Conservation (phyloP, 2,113 vertebrate genomes). For the Tylochromis polylepis region DNA sequence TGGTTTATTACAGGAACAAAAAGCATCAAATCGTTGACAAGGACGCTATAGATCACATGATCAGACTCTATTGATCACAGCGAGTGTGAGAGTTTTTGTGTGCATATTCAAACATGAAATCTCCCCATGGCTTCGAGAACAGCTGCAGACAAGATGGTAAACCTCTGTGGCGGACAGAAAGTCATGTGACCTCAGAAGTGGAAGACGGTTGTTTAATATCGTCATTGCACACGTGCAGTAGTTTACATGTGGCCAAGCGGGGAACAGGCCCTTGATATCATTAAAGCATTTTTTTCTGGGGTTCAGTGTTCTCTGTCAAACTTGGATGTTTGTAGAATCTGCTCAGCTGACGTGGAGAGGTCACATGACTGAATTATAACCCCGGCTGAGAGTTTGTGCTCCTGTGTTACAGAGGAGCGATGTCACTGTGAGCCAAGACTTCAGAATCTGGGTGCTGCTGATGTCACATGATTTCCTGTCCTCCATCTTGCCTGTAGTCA, state of each 20-base stretch:
- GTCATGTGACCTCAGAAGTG: background rate
- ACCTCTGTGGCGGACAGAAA: background rate
- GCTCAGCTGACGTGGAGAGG: background rate
- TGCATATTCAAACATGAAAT: background rate
- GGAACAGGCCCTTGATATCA: background rate
- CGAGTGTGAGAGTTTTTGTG: background rate
- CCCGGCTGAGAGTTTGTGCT: background rate
- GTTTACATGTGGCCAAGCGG: background rate
- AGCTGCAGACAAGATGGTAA: background rate
- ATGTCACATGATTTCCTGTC: background rate
- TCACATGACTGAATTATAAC: background rate
- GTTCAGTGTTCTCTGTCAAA: background rate
- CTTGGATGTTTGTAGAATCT: background rate
- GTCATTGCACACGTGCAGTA: background rate
- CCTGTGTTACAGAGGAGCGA: background rate
- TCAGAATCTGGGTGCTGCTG: background rate
- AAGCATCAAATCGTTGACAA: background rate
- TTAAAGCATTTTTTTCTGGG: background rate
- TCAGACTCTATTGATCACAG: background rate
- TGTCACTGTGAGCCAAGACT: background rate
- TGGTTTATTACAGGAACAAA: background rate
- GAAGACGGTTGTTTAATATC: background rate
- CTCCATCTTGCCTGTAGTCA: background rate
- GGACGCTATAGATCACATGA: background rate
- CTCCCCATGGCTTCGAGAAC: background rate